Evolutionary conservation across 1,140 invertebrate species (phyloP).

Genomic region (Zaprionus camerounensis): DNA sequence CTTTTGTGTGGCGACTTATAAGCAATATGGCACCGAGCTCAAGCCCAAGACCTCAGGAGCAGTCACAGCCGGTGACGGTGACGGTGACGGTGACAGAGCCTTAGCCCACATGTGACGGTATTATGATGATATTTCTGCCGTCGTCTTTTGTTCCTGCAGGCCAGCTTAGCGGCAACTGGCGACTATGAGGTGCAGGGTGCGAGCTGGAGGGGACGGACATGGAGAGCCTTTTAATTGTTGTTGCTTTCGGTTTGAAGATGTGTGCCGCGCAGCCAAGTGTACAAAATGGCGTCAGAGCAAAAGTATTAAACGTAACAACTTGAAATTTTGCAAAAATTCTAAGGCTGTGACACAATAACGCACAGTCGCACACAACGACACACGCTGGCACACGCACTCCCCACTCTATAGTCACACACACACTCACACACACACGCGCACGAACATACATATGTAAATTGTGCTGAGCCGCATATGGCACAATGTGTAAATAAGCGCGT

Average conservation of each 20-base stretch:
- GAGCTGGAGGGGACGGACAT: neutral
- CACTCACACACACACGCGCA: constrained; percentile 3
- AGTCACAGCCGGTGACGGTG: neutral
- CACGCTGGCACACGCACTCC: neutral
- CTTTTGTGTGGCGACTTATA: constrained; percentile 43
- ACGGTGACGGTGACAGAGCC: neutral
- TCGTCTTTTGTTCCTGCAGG: constrained; percentile 6
- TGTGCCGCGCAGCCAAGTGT: constrained; percentile 45
- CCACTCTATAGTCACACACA: neutral
- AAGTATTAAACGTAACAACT: constrained; percentile 64
- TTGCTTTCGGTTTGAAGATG: constrained; percentile 19
- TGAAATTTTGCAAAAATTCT: constrained; percentile 59
- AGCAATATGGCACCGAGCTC: constrained; percentile 18
- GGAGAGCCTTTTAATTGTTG: constrained; percentile 68
- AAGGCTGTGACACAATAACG: constrained; percentile 38
- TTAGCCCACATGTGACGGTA: constrained; percentile 40
- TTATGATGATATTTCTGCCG: constrained; percentile 27
- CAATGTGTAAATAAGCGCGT: constrained; percentile 75
- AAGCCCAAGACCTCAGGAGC: constrained; percentile 7
- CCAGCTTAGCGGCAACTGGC: constrained; percentile 58
- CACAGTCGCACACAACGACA: constrained; percentile 38
- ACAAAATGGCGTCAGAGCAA: constrained; percentile 55
- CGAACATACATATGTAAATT: constrained; percentile 34
- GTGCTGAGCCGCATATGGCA: constrained; percentile 48
- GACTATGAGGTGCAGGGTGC: constrained; percentile 16